phyloP scores from a whole-genome alignment of 2,797 vertebrate species.

The Tapera naevia region DNA sequence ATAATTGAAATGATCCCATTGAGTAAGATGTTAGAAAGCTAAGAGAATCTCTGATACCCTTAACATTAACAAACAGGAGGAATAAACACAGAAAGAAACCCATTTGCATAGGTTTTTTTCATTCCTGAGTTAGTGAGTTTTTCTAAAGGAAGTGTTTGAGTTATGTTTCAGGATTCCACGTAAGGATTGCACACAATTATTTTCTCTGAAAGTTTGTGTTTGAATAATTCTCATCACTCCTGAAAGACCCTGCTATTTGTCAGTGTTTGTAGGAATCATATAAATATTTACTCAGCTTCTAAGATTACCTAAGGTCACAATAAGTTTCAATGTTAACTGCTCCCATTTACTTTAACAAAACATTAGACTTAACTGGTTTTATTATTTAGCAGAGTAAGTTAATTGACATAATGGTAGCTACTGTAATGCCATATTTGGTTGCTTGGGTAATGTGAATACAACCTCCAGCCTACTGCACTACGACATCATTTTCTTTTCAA shows the following conservation, averaged over 20 bases:
- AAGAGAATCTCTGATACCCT: constrained; percentile 7
- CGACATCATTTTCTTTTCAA: background rate
- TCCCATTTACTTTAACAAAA: background rate
- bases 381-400: background rate
- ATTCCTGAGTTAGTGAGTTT: background rate
- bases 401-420: background rate
- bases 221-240: background rate
- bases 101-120: background rate
- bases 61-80: constrained; percentile 22
- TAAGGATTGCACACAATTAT: background rate
- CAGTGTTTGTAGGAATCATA: background rate
- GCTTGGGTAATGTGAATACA: background rate
- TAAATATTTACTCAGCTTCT: background rate
- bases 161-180: background rate
- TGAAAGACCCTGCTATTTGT: background rate
- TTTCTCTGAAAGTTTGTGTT: background rate
- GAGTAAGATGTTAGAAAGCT: background rate
- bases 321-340: background rate
- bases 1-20: constrained; percentile 17
- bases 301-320: background rate
- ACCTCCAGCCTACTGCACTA: background rate
- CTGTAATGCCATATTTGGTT: background rate
- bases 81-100: constrained; percentile 19
- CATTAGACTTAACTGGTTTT: background rate
- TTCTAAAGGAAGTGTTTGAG: background rate